These are phyloP conservation scores for Romanogobio albipinnatus DNA, from an alignment of 2,113 vertebrate species.

Conservation along the genomic window DNA sequence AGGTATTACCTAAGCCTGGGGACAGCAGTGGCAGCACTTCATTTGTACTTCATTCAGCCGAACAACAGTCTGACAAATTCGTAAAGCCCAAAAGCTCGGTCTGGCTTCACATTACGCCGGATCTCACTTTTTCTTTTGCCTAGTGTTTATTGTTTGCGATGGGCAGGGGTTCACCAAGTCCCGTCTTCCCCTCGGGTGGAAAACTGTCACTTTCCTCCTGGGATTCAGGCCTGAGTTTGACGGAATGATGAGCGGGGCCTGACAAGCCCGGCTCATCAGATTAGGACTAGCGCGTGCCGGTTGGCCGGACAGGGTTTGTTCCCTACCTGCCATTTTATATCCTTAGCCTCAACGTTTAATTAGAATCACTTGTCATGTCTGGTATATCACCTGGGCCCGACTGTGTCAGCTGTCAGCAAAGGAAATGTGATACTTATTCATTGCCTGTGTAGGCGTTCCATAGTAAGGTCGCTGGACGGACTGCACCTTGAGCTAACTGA, in stretches of 20 bases:
- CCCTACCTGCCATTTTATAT: conserved; percentile 82
- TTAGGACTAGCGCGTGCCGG: conserved; percentile 69
- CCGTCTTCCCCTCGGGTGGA: conserved; percentile 77
- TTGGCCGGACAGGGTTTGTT: conserved; percentile 76
- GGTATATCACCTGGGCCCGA: conserved; percentile 81
- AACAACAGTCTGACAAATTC: conserved; percentile 70
- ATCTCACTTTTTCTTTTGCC: conserved; percentile 55
- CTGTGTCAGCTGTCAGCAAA: conserved; percentile 83
- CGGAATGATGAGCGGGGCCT: conserved; percentile 70
- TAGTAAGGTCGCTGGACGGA: conserved; percentile 79
- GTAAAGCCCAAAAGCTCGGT: conserved; percentile 59
- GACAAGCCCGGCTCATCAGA: conserved; percentile 75
- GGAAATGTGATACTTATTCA: conserved; percentile 84
- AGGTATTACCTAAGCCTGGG: conserved; percentile 60
- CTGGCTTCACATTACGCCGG: conserved; percentile 55
- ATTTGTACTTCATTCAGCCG: conserved; percentile 65
- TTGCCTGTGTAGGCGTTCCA: conserved; percentile 73
- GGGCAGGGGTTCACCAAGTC: conserved; percentile 67
- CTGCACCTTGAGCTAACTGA: conserved; percentile 76
- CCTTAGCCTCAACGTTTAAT: conserved; percentile 81
- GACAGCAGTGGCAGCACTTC: conserved; percentile 56
- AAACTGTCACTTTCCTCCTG: conserved; percentile 73
- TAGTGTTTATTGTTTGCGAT: conserved; percentile 73
- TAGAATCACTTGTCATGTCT: conserved; percentile 85
- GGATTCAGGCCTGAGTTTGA: conserved; percentile 68